Base-by-base conservation (phyloP, 1,140 invertebrate species). In the Ceratosolen solmsi region DNA sequence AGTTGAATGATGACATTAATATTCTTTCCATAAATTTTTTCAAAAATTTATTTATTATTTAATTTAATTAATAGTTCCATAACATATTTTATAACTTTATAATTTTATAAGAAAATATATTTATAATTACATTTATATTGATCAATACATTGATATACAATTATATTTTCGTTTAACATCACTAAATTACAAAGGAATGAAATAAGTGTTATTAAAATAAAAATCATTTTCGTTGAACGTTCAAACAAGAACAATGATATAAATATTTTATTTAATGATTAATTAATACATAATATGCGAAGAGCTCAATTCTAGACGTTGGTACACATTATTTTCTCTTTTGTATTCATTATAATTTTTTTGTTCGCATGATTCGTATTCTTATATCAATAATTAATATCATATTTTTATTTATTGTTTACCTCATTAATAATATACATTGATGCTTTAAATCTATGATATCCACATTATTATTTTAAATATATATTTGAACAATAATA, bases 301-400 rank as follows among this genome's bases (percentile, higher is more conserved):
- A 79, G 87, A 90, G 89, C 88, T 90, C 87, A 85, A 89, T 91
- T 90, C 84, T 91, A 90, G 89, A 90, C 88, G 87, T 90, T 91
- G 90, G 89, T 88, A 82, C 77, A 60, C 83, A 81, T 79, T 83
- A 76, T 68, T 65, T 79, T 72, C 22, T 75, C 17, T 49, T 80
- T 76, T 46, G 41, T 46, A 46, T 13, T 46, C 13, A 46, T 46
- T 13, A 46, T 46, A 46, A 46, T 7, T 46, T 46, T 46, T 46
- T 46, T 46, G 63, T 13, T 82, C 17, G 76, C 82, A 83, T 83
- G 76, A 56, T 63, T 36, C 54, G 56, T 36, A 46, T 71, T 58
- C 27, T 15, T 20, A 8, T 38, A n/a, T 58, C 8, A 11, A 63
- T 63, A 33, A 27, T 79, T 8, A 56, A 70, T 81, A 41, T 71